Percentiles rank a stretch among this genome's conserved stretches.
These are phyloP conservation scores for Xiphias gladius DNA, from an alignment of 2,113 vertebrate species.

Conservation along the genomic window DNA sequence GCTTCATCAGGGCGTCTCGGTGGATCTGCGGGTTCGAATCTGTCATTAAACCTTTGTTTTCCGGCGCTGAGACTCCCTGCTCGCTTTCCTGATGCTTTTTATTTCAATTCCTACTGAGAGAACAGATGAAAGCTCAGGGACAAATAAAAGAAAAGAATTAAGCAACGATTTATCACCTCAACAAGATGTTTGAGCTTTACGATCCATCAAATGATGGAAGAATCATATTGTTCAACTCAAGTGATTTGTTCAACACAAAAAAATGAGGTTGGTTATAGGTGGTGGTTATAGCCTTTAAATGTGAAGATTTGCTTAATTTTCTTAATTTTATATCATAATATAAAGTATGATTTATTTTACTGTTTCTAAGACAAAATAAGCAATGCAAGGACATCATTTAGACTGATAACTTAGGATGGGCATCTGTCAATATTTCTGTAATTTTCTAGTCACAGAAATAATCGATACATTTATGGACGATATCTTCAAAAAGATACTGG, in stretches of 20 bases:
- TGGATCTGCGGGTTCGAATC: conserved; percentile 6
- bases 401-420: too few relatives aligned
- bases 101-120: not conserved
- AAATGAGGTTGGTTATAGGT: too few relatives aligned
- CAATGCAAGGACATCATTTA: too few relatives aligned
- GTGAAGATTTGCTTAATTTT: too few relatives aligned
- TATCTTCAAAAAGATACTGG: too few relatives aligned
- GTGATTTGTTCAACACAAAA: too few relatives aligned
- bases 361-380: not conserved
- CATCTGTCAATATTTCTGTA: too few relatives aligned
- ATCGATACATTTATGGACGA: too few relatives aligned
- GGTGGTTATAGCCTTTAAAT: too few relatives aligned
- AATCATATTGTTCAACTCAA: too few relatives aligned
- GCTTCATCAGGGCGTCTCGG: not conserved
- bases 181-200: not conserved
- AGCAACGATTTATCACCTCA: not conserved
- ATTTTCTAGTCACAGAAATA: too few relatives aligned
- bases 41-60: not conserved
- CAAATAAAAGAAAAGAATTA: not conserved
- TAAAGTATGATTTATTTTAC: not conserved
- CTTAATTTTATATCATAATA: not conserved
- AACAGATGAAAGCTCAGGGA: not conserved
- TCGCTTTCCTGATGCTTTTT: not conserved
- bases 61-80: not conserved
- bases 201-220: not conserved